Evolutionary conservation across 92 coral and sea anemone species (phyloP).

Genomic region (Nematostella vectensis): DNA sequence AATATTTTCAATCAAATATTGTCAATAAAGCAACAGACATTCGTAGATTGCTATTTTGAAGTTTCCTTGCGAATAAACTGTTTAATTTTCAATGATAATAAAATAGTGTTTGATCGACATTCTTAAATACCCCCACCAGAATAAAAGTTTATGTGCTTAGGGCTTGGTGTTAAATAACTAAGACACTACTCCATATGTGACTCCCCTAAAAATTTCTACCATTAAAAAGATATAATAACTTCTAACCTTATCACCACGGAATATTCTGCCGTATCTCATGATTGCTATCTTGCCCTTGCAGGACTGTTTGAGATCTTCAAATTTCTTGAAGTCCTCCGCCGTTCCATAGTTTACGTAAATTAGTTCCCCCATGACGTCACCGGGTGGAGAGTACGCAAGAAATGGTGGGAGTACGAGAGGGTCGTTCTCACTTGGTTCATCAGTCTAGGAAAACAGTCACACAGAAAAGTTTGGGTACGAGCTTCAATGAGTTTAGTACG

Average conservation of each 20-base stretch:
- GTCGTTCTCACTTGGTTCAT: slow-evolving; percentile 67
- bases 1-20: too few relatives aligned
- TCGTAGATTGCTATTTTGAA: too few relatives aligned
- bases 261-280: slow-evolving; percentile 66
- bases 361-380: slow-evolving; percentile 48
- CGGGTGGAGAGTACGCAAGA: slow-evolving; percentile 63
- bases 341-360: slow-evolving; percentile 76
- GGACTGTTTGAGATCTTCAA: slow-evolving; percentile 26
- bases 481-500: background rate
- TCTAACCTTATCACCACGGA: slow-evolving; percentile 68
- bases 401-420: slow-evolving; percentile 54
- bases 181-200: too few relatives aligned
- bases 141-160: too few relatives aligned
- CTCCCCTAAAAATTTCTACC: too few relatives aligned
- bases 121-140: too few relatives aligned
- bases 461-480: background rate
- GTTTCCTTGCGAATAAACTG: too few relatives aligned
- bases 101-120: too few relatives aligned
- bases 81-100: too few relatives aligned
- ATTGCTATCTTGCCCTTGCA: slow-evolving; percentile 62
- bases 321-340: slow-evolving; percentile 35
- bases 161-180: too few relatives aligned
- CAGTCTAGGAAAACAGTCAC: slow-evolving; percentile 18
- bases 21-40: too few relatives aligned
- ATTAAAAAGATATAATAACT: too few relatives aligned